Base-by-base conservation (phyloP, 2,888 invertebrate genomes). In the Athalia rosae region DNA sequence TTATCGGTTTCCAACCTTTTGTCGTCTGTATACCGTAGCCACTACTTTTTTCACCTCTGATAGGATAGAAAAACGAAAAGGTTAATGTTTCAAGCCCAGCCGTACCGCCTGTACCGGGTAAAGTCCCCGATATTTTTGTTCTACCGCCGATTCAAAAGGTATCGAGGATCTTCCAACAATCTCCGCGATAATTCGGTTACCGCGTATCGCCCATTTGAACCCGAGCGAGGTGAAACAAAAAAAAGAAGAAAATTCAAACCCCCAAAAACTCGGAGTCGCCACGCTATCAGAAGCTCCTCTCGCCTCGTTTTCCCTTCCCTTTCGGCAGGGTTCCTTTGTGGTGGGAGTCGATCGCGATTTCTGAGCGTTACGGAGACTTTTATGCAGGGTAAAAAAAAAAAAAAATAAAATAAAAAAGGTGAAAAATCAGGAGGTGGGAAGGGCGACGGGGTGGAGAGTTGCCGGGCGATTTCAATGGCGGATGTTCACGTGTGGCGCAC, bases 311-410 rank as follows among this genome's bases (percentile, higher is more conserved):
- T 45, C n/a, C 5, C 45, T 58, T 80, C 69, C 80, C 77, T 79
- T 83, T 80, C 85, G 85, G 83, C 85, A 85, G 85, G 86, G 82
- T 85, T 86, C 83, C 85, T 85, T 86, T 86, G 84, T 85, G 78
- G 80, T 77, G 5, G 15, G 13, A 66, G 66, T 47, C 48, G 47
- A 66, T 66, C n/a, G 45, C 28, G 62, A 15, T 15, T 0, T 48
- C 45, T 4, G 45, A 6, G 15, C 8, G 0, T 15, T 66, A 9
- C 13, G 15, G 45, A 15, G 62, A 50, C 62, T 28, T 6, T 4
- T 8, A 3, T 1, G 4, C 41, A 45, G 58, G 13, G 58, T 6
- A 9, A 45, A 41, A 45, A 62, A 45, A 62, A 9, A 11, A 43
- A 61, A 43, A 41, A n/a, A 62, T 41, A 61, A 9, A n/a, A n/a